These are phyloP conservation scores for Iselma pallidipennis DNA, from an alignment of 2,888 invertebrate genomes.

Conservation along the genomic window DNA sequence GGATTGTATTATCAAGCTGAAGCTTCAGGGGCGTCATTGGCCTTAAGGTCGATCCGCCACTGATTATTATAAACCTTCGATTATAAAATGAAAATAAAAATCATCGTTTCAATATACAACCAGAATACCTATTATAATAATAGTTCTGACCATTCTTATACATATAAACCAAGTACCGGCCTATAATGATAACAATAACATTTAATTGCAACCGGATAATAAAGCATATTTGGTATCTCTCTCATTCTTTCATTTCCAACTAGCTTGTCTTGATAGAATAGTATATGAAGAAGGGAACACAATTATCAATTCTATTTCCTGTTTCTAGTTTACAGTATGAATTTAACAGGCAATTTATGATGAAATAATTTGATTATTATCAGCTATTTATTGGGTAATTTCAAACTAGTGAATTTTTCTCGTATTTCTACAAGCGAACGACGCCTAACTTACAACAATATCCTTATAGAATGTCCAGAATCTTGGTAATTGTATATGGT, in stretches of 20 bases:
- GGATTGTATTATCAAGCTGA: no score
- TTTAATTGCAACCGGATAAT: constrained; percentile 23
- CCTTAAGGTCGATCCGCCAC: no score
- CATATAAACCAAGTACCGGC: neutral
- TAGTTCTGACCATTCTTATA: constrained; percentile 6
- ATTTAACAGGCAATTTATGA: neutral
- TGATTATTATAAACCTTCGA: no score
- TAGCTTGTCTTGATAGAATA: neutral
- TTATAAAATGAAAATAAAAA: no score
- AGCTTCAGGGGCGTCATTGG: no score
- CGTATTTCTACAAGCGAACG: neutral
- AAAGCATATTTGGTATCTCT: constrained; percentile 11
- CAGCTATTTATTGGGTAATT: neutral
- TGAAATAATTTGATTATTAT: neutral
- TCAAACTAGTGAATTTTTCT: no score
- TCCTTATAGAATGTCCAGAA: neutral
- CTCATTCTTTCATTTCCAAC: neutral
- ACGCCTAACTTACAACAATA: neutral
- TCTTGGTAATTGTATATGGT: neutral
- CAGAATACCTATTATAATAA: constrained; percentile 10
- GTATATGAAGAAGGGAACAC: neutral
- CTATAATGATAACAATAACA: constrained; percentile 19
- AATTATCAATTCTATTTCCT: neutral
- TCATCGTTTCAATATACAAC: neutral
- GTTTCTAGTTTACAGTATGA: neutral